Percentiles rank a stretch among this genome's conserved stretches.
Conservation (phyloP, 1,140 invertebrate genomes). For the Colletes gigas region DNA sequence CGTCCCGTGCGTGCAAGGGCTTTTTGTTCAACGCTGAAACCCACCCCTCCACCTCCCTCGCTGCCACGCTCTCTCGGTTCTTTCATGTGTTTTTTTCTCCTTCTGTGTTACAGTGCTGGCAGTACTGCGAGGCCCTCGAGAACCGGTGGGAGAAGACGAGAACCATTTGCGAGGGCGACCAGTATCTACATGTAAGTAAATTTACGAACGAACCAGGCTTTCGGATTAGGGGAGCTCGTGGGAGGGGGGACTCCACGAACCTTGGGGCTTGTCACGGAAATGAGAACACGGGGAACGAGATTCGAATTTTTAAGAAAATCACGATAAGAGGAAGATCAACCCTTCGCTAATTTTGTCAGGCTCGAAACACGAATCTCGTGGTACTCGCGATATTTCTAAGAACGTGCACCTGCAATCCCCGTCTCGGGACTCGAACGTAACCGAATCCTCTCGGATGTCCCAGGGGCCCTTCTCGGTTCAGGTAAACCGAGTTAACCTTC, state of each 20-base stretch:
- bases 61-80: constrained; percentile 13
- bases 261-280: constrained; percentile 81
- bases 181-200: constrained; percentile 52
- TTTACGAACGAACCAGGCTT: constrained; percentile 26
- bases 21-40: constrained; percentile 53
- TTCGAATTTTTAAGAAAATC: too few relatives aligned
- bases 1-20: constrained; percentile 40
- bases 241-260: constrained; percentile 84
- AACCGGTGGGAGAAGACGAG: constrained; percentile 88
- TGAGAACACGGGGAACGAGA: neutral
- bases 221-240: constrained; percentile 16
- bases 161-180: constrained; percentile 84
- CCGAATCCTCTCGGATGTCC: constrained; percentile 28
- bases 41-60: neutral
- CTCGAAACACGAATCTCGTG: too few relatives aligned
- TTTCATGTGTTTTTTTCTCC: constrained; percentile 56
- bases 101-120: constrained; percentile 89
- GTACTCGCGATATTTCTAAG: neutral
- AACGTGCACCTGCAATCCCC: neutral
- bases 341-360: too few relatives aligned
- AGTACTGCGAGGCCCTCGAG: constrained; percentile 88
- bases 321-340: too few relatives aligned
- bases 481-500: constrained; percentile 7
- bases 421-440: neutral
- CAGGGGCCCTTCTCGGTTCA: neutral